phyloP scores from a whole-genome alignment of 2,797 vertebrate species.

The Morelia viridis region DNA sequence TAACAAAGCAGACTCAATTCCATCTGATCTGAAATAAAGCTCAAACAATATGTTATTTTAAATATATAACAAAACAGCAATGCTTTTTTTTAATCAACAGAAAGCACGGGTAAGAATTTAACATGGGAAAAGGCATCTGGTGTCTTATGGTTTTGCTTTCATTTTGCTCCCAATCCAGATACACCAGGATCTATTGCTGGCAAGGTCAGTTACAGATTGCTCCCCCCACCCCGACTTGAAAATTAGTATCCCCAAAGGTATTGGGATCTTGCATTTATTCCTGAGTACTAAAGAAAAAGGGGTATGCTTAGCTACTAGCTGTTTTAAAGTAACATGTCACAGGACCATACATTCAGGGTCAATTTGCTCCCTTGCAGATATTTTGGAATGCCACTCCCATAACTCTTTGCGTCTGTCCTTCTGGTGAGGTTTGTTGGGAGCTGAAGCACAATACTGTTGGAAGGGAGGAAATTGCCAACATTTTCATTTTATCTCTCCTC shows the following conservation, averaged over 20 bases:
- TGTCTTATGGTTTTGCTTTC: conserved; percentile 21
- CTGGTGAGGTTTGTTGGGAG: background rate
- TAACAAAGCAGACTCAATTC: background rate
- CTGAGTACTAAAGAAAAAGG: background rate
- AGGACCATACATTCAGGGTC: background rate
- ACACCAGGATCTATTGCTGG: background rate
- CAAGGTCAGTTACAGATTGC: background rate
- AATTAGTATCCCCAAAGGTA: background rate
- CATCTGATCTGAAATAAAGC: background rate
- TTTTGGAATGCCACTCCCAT: background rate
- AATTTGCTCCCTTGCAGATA: background rate
- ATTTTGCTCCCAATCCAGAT: conserved; percentile 1
- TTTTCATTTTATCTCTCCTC: background rate
- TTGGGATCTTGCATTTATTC: background rate
- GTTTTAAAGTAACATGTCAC: background rate
- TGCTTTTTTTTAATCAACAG: background rate
- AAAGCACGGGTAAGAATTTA: background rate
- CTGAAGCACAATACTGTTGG: background rate
- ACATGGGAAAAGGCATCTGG: background rate
- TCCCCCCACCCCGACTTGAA: background rate
- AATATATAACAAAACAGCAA: background rate
- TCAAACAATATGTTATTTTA: background rate
- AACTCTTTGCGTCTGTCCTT: background rate
- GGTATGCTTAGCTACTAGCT: background rate
- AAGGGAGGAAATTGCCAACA: background rate